Conservation (phyloP, 1,140 invertebrate species). For the Drosophila bipectinata region DNA sequence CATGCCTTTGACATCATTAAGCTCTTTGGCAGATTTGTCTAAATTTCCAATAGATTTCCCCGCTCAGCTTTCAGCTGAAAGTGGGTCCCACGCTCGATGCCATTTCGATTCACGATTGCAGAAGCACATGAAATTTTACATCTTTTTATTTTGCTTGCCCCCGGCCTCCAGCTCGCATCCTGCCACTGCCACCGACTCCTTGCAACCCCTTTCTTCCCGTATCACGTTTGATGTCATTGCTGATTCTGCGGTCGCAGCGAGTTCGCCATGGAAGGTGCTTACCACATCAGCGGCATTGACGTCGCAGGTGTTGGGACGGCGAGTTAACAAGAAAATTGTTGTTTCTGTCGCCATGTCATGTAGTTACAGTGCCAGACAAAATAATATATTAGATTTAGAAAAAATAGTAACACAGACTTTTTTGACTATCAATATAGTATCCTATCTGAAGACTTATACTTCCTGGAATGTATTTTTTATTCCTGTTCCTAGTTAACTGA, state of each 20-base stretch:
- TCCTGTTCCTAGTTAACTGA: neutral
- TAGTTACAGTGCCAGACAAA: constrained; percentile 4
- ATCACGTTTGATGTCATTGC: constrained; percentile 56
- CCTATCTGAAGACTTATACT: too few species aligned
- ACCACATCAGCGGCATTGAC: constrained; percentile 39
- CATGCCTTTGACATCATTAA: constrained; percentile 67
- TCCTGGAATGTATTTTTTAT: neutral
- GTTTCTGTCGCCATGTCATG: constrained; percentile 22
- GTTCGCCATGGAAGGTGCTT: constrained; percentile 30
- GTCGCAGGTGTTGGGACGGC: constrained; percentile 44
- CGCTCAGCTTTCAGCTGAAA: neutral
- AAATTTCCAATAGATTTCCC: constrained; percentile 71
- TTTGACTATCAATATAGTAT: too few species aligned
- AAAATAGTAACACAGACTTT: too few species aligned
- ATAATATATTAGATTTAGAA: neutral
- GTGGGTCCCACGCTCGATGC: constrained; percentile 17
- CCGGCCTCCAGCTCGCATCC: neutral
- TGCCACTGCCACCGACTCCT: neutral
- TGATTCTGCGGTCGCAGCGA: constrained; percentile 46
- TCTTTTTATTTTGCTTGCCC: constrained; percentile 1
- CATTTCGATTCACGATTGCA: constrained; percentile 39
- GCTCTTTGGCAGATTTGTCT: constrained; percentile 49
- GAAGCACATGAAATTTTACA: constrained; percentile 34
- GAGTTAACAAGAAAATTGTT: constrained; percentile 57
- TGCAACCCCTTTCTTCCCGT: constrained; percentile 4